Base-by-base conservation (phyloP, 2,888 invertebrate genomes). In the Stomorhina lunata region DNA sequence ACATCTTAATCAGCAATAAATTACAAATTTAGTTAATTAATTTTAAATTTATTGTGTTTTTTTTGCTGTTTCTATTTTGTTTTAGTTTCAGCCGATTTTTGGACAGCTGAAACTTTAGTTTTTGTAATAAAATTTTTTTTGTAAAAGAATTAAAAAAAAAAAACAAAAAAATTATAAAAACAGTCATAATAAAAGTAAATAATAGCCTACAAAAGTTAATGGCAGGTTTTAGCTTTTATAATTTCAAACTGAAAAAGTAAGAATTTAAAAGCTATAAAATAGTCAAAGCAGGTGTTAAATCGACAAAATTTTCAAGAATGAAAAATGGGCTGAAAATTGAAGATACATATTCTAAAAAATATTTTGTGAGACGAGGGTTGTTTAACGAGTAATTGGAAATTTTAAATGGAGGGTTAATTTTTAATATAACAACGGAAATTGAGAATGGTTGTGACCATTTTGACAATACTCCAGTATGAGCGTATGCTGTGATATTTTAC, bases 271-370 rank as follows among this genome's bases (percentile, higher is more conserved):
- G 32, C 40, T 61, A 53, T 63, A 53, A 59, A 57, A 45, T 55
- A 45, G 20, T 37, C 32, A 55, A 57, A 50, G 68, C 79, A 79
- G 79, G 72, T 79, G 72, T 57, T 71, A 71, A 45, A 25, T 63
- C 25, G n/a, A n/a, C n/a, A n/a, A n/a, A n/a, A n/a, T n/a, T 55
- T 34, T 34, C 9, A 34, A 78, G 15, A 66, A 34, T 34, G 45
- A 48, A 59, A 61, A 59, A 68, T 48, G 34, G 1, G 34, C 10
- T 32, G 12, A 34, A 34, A 17, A 53, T 55, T 9, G 3, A 17
- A 12, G 43, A 53, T 34, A 12, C 10, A 34, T 12, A 17, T n/a
- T 50, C 1, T 40, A 15, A 63, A 32, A 4, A 17, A 50, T 20
- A 45, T 22, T 43, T 17, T n/a, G n/a, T 5, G 4, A 5, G 10